Evolutionary conservation across 2,888 invertebrate genomes (phyloP), one percentile per base, ranked within the genome.

Genomic region (Oscheius sp.): DNA sequence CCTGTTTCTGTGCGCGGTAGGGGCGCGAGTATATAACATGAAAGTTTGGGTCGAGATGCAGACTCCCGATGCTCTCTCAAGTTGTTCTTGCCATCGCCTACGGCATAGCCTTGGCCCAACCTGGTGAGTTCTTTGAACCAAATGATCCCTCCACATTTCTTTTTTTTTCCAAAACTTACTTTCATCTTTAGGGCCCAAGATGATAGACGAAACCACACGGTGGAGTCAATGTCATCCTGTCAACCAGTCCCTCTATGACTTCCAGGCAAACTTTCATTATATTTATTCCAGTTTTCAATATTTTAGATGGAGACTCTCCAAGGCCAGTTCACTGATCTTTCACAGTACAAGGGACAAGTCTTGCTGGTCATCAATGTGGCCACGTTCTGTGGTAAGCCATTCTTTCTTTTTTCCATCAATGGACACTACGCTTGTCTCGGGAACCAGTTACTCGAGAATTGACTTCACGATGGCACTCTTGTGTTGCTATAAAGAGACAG

Each of bases 321-420:
- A 76, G 88, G 88, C 47, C 81, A 87, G 32, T 87, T 83, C 79
- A 88, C 84, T 13, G 86, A 87, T 71, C 81, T 88, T n/a, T 80
- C 81, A 21, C 84, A 86, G 65, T 88, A 88, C 80, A 79, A 79
- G 57, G 88, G 87, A 59, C 86, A 88, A 75, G 86, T 87, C 53
- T 80, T 88, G 35, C 79, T 88, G 21, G 79, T 88, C 70, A 82
- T 88, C 76, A 88, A 88, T 68, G 88, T 88, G 58, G 88, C 88
- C 60, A 88, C 88, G 7, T 88, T 88, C 81, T 88, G 88, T 77
- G 86, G 87, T 87, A 70, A 70, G 84, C 68, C 29, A 2, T 13
- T 33, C 10, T 63, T 42, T 33, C n/a, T 1, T 42, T 42, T 42
- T 42, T 5, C 7, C 42, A 5, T 42, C 7, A 42, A 5, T 42